Base-by-base conservation (phyloP, 1,140 invertebrate species). In the Orchestia grillus region DNA sequence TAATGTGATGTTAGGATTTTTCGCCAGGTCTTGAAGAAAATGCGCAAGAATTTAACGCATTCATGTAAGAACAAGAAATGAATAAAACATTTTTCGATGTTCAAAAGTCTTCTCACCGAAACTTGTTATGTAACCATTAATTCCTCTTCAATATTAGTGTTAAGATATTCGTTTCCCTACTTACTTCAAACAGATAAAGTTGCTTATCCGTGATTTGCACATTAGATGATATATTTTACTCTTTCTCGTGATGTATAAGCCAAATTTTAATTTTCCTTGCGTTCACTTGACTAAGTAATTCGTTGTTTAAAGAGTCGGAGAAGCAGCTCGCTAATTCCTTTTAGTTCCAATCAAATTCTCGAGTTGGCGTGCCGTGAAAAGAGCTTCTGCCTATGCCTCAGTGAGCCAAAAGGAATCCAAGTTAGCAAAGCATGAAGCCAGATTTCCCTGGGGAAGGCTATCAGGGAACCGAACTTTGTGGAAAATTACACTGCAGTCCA, bases 351-450 rank as follows among this genome's bases (percentile, higher is more conserved):
- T 94, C 92, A 45, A 94, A 94, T 94, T 40, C 8, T 47, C 8
- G 92, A 44, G 3, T 42, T 90, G 88, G 88, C 23, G 28, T 90
- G 88, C 43, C 92, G 43, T 94, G 92, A 47, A 94, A 94, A 44
- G 92, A 6, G 43, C 23, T 45, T 47, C 44, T 44, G 43, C 47
- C 92, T 40, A 47, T 44, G 92, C 92, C 92, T 94, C 92, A 19
- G 8, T 45, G 44, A 94, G 92, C 92, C 44, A 94, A 47, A 94
- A 94, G 92, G 47, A 94, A 94, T 94, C 92, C 92, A 94, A 94
- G 43, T 94, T 94, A 94, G 92, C 92, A 44, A 94, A 94, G 44
- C 92, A 94, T 94, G 92, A 94, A 94, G 92, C 92, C 92, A 94
- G 92, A 94, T 94, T 94, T 94, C 92, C 92, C 92, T 94, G 44